Base-by-base conservation (phyloP, 2,888 invertebrate species). In the Hirtodrosophila histrioides region DNA sequence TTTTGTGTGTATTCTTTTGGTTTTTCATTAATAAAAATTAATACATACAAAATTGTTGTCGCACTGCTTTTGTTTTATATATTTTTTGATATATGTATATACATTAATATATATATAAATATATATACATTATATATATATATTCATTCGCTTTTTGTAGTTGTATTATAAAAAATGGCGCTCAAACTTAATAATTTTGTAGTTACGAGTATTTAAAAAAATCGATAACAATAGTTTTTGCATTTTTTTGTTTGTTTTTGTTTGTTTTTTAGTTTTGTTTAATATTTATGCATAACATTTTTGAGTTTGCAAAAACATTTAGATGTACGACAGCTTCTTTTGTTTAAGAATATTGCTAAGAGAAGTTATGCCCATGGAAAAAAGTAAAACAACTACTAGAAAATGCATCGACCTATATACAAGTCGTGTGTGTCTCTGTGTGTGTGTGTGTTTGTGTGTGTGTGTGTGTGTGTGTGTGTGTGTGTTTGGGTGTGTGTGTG, bases 41-140 rank as follows among this genome's bases (percentile, higher is more conserved):
- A 76, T 88, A 75, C 74, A 86, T 86, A 86, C 73, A 88, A 83
- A 88, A 84, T 77, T 85, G 66, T 71, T 77, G 60, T 66, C 75
- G 72, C 72, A 69, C 68, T 78, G 65, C 56, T 57, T 71, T 79
- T 75, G 46, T 65, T 72, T 72, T 65, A 69, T 74, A 71, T n/a
- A 17, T 17, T 17, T 17, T 69, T 70, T 74, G 73, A 76, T 73
- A 74, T 75, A 66, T 78, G 66, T 80, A 68, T 69, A 75, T 77
- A 78, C 78, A 81, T 67, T 56, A 62, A 62, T 76, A 72, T 72
- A 69, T 63, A 69, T 56, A 66, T 66, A 46, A 24, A 45, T 37
- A 61, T 37, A 57, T 62, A 69, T 46, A 43, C 39, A 46, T 67
- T 24, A 31, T 49, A 40, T 51, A 31, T 49, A 40, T 51, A 35